Conservation (phyloP, 2,797 vertebrate species). For the Myiotriccus ornatus region DNA sequence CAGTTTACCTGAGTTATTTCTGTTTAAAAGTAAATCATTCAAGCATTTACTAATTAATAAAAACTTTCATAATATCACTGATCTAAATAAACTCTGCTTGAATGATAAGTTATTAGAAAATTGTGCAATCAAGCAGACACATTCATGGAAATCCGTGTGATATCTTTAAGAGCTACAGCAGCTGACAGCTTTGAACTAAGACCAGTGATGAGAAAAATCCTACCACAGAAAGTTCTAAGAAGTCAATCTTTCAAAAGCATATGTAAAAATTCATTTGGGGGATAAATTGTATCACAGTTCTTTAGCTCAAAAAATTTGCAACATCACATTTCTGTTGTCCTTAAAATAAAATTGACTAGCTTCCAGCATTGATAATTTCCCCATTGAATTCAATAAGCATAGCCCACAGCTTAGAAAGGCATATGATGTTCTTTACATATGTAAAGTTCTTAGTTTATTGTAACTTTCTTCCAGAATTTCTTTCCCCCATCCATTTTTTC, state of each 20-base stretch:
- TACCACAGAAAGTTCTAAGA: not conserved
- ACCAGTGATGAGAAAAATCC: not conserved
- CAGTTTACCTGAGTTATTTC: not conserved
- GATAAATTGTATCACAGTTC: not conserved
- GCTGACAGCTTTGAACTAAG: not conserved
- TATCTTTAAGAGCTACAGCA: not conserved
- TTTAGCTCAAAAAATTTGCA: not conserved
- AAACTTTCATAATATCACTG: not conserved
- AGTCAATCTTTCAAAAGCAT: not conserved
- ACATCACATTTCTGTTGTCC: not conserved
- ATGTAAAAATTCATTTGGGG: not conserved
- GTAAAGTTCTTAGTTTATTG: not conserved
- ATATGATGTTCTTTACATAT: not conserved
- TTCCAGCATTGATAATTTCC: not conserved
- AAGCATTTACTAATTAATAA: not conserved
- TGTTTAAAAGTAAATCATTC: not conserved
- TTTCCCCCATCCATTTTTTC: not conserved
- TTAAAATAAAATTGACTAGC: constrained; percentile 8
- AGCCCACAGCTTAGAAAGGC: not conserved
- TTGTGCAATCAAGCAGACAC: not conserved
- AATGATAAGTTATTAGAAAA: not conserved
- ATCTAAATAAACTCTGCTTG: not conserved
- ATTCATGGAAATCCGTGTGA: not conserved
- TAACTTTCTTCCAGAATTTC: constrained; percentile 4
- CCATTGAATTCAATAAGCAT: not conserved